These are phyloP conservation scores for Dusona sp. DNA, from an alignment of 2,888 invertebrate species.

Conservation along the genomic window DNA sequence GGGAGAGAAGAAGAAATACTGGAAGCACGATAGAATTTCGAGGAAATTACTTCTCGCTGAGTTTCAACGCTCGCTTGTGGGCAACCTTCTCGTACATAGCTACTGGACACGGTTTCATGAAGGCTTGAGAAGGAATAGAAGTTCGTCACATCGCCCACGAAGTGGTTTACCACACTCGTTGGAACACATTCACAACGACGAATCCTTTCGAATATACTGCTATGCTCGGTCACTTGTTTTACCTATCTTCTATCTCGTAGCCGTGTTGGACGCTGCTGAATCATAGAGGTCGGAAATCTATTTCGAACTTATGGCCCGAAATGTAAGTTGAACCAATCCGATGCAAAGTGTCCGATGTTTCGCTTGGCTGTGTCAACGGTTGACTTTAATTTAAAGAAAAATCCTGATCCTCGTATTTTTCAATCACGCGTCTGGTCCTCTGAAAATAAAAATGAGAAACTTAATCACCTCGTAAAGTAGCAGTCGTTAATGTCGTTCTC, in stretches of 20 bases:
- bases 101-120: slow-evolving; percentile 39
- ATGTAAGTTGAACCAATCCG: slow-evolving; percentile 6
- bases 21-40: slow-evolving; percentile 57
- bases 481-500: not conserved
- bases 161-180: slow-evolving; percentile 67
- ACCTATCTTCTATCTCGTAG: slow-evolving; percentile 36
- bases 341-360: not conserved
- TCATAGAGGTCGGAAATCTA: slow-evolving; percentile 54
- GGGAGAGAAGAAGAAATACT: slow-evolving; percentile 24
- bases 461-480: not conserved
- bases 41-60: slow-evolving; percentile 63
- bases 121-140: slow-evolving; percentile 41
- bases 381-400: not conserved
- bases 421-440: not conserved
- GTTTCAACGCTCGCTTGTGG: slow-evolving; percentile 58
- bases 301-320: slow-evolving; percentile 34
- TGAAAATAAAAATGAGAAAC: not conserved
- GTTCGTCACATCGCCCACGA: slow-evolving; percentile 64
- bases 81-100: slow-evolving; percentile 59
- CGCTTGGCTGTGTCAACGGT: not conserved
- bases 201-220: slow-evolving; percentile 58
- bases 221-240: slow-evolving; percentile 46
- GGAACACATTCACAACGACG: slow-evolving; percentile 64
- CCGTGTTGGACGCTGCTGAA: slow-evolving; percentile 47
- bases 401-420: not conserved